Percentiles rank a stretch among this genome's conserved stretches.
Conservation (phyloP, 2,113 vertebrate species). For the Acrocephalus arundinaceus region DNA sequence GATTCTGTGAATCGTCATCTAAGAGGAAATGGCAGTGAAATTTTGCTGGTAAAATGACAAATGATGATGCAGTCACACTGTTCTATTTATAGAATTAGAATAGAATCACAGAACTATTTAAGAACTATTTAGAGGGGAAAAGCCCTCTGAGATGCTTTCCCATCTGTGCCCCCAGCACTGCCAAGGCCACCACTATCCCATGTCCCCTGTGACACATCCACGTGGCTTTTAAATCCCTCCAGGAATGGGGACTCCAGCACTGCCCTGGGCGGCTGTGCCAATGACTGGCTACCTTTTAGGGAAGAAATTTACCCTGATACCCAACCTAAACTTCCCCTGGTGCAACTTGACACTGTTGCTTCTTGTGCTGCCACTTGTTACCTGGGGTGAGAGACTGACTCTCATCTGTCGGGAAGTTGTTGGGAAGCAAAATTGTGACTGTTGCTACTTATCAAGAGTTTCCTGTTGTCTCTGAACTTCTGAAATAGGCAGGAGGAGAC, state of each 20-base stretch:
- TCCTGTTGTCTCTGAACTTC: not conserved
- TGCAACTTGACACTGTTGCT: fast-evolving
- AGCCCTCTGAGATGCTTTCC: not conserved
- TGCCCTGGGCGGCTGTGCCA: not conserved
- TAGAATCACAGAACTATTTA: not conserved
- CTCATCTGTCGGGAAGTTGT: not conserved
- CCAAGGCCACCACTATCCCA: not conserved
- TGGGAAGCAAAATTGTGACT: not conserved
- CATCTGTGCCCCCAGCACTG: not conserved
- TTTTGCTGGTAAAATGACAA: not conserved
- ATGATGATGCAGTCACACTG: not conserved
- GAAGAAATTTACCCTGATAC: not conserved
- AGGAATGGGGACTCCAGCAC: not conserved
- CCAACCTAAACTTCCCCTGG: not conserved
- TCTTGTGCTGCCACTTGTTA: not conserved
- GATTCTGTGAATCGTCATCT: not conserved
- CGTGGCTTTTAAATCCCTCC: not conserved
- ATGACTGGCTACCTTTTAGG: not conserved
- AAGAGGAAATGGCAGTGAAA: not conserved
- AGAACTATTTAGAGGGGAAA: not conserved
- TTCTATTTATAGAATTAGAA: not conserved
- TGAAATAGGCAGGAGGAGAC: not conserved
- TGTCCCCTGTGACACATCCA: not conserved
- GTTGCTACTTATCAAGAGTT: not conserved
- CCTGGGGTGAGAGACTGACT: not conserved